Conservation (phyloP, 2,113 vertebrate genomes). For the Grantiella picta region DNA sequence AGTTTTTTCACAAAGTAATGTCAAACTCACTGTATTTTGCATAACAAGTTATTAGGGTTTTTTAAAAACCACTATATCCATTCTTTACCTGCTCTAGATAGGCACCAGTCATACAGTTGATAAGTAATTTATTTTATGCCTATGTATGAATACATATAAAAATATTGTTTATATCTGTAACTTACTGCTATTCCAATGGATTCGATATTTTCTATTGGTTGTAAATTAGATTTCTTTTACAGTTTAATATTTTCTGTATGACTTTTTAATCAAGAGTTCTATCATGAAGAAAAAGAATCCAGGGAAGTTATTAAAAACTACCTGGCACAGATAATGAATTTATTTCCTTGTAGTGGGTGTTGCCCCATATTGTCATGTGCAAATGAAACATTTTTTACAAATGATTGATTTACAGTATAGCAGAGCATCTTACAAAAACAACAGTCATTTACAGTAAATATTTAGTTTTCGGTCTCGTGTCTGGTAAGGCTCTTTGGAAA, state of each 20-base stretch:
- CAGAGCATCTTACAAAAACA: not conserved
- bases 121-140: not conserved
- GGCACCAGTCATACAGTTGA: not conserved
- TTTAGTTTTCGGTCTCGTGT: not conserved
- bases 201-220: not conserved
- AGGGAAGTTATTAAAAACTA: not conserved
- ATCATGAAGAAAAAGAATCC: not conserved
- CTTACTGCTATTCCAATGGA: not conserved
- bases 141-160: not conserved
- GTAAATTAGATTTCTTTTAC: not conserved
- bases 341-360: not conserved
- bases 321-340: not conserved
- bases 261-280: not conserved
- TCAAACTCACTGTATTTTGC: not conserved
- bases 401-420: not conserved
- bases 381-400: not conserved
- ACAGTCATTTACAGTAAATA: not conserved
- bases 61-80: not conserved
- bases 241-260: not conserved
- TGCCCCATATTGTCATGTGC: not conserved
- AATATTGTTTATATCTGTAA: not conserved
- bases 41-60: not conserved
- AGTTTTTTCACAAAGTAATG: not conserved
- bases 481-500: conserved; percentile 22
- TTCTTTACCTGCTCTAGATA: not conserved